phyloP scores from a whole-genome alignment of 2,113 vertebrate genomes.

The Alexandromys fortis region DNA sequence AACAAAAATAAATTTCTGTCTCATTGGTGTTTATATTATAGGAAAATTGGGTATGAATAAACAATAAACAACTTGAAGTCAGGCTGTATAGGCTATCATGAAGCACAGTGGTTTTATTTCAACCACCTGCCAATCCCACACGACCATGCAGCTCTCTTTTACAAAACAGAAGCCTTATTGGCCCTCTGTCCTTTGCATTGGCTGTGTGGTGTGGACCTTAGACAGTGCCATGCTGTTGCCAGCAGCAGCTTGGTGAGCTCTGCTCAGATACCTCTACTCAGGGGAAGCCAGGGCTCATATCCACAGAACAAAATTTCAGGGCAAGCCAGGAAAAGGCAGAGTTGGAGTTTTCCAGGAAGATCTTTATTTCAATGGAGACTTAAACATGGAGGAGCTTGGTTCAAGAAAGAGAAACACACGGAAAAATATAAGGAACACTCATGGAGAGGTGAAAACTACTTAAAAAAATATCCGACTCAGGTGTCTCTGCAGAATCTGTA shows the following conservation, averaged over 20 bases:
- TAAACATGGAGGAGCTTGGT: not conserved
- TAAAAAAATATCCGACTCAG: not conserved
- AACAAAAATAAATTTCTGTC: not conserved
- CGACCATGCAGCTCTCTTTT: not conserved
- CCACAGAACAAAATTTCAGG: not conserved
- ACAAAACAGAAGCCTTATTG: conserved; percentile 5
- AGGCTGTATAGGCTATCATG: not conserved
- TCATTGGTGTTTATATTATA: not conserved
- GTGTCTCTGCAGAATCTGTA: not conserved
- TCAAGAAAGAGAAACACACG: not conserved
- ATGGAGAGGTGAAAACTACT: not conserved
- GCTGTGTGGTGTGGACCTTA: not conserved
- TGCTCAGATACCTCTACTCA: not conserved
- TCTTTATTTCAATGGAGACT: not conserved
- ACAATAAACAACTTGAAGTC: not conserved
- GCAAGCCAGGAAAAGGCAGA: not conserved
- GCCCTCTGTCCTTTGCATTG: not conserved
- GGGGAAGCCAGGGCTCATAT: no score
- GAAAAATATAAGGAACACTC: not conserved
- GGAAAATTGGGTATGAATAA: conserved; percentile 1
- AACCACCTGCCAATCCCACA: not conserved
- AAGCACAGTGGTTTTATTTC: not conserved
- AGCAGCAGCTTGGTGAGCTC: not conserved
- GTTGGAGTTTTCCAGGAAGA: not conserved
- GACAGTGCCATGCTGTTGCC: not conserved